Percentiles rank a stretch among this genome's conserved stretches.
Conservation (phyloP, 2,797 vertebrate species). For the Phalanger gymnotis region DNA sequence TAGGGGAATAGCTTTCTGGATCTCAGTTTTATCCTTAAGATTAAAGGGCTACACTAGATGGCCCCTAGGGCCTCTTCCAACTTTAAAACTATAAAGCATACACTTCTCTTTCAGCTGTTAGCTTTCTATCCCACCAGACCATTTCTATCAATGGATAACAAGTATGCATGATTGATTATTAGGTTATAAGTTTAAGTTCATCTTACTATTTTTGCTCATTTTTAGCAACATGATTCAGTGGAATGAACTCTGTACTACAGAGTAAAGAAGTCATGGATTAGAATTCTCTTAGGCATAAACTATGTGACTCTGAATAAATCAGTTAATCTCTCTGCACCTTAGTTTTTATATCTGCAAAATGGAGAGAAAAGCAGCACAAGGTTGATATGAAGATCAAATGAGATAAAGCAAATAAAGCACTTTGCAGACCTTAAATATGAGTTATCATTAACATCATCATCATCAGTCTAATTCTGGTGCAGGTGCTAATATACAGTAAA, state of each 20-base stretch:
- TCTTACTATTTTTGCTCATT: not conserved
- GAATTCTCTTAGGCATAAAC: not conserved
- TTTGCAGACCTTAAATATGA: not conserved
- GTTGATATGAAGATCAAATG: not conserved
- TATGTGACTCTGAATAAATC: not conserved
- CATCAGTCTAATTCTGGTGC: not conserved
- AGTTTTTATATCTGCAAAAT: not conserved
- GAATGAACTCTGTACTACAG: not conserved
- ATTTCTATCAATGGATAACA: slow-evolving; percentile 9
- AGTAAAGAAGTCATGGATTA: not conserved
- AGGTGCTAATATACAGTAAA: slow-evolving; percentile 26
- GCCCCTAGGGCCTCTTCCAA: not conserved
- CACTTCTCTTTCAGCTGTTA: not conserved
- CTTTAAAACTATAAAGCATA: slow-evolving; percentile 7
- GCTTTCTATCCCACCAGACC: slow-evolving; percentile 16
- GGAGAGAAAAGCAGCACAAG: not conserved
- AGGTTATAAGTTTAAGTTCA: not conserved
- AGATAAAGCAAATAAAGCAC: not conserved
- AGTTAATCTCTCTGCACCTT: not conserved
- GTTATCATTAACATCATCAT: not conserved
- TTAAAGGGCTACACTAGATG: not conserved
- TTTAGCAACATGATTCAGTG: not conserved
- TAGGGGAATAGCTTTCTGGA: not conserved
- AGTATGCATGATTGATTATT: not conserved
- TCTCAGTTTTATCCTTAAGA: not conserved